A percentile compares a stretch with the other conserved stretches of the same genome.
phyloP scores from a whole-genome alignment of 2,888 invertebrate genomes.

The Noctua janthina region DNA sequence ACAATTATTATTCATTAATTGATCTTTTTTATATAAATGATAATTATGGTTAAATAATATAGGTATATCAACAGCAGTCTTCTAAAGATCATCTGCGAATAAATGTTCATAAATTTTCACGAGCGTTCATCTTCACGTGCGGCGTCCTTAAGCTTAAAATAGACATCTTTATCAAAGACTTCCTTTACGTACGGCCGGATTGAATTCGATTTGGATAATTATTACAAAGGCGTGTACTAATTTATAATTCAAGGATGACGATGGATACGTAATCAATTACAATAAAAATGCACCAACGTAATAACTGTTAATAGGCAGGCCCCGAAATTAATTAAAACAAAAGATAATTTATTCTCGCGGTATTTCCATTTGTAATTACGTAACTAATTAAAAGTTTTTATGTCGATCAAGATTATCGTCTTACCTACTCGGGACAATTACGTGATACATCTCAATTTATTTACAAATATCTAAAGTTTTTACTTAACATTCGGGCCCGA shows the following conservation, averaged over 20 bases:
- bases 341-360: conserved; percentile 63
- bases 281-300: conserved; percentile 65
- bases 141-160: conserved; percentile 76
- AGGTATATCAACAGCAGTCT: background rate
- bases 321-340: conserved; percentile 66
- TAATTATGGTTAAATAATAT: background rate
- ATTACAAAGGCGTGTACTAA: conserved; percentile 72
- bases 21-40: background rate
- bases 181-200: conserved; percentile 77
- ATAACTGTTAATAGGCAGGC: conserved; percentile 59
- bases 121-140: conserved; percentile 67
- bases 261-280: conserved; percentile 68
- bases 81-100: conserved; percentile 6
- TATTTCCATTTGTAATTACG: conserved; percentile 58
- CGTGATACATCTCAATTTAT: conserved; percentile 1
- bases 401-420: conserved; percentile 28
- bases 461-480: conserved; percentile 25
- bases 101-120: conserved; percentile 67
- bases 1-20: conserved; percentile 1
- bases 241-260: conserved; percentile 74
- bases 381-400: conserved; percentile 60
- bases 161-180: conserved; percentile 84
- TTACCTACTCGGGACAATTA: conserved; percentile 3
- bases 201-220: conserved; percentile 79
- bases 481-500: conserved; percentile 38